Evolutionary conservation across 2,888 invertebrate genomes (phyloP).

Genomic region (Xestia xanthographa): DNA sequence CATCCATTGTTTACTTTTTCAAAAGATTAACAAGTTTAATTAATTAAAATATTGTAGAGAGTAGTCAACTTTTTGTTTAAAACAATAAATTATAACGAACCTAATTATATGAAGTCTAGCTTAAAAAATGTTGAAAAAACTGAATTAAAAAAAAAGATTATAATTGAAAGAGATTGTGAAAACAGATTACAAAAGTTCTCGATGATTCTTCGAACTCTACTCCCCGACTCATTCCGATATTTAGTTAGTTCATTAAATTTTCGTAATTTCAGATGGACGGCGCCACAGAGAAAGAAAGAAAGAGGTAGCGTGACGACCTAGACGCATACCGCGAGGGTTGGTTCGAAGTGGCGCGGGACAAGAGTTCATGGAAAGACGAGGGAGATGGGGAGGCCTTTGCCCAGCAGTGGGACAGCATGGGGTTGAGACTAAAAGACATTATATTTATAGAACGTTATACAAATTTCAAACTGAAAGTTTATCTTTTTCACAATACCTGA

Average conservation of each 20-base stretch:
- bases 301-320: too few species aligned
- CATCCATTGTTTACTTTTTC: neutral
- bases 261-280: neutral
- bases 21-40: neutral
- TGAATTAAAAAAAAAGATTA: neutral
- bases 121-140: neutral
- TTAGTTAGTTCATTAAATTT: neutral
- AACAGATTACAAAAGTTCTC: neutral
- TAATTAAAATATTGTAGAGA: neutral
- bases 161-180: neutral
- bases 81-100: conserved; percentile 1
- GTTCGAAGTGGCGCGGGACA: too few species aligned
- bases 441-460: too few species aligned
- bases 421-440: too few species aligned
- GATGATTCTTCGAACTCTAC: neutral
- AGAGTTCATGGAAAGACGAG: too few species aligned
- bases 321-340: too few species aligned
- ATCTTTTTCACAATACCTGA: neutral
- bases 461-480: neutral
- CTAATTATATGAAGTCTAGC: neutral
- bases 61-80: neutral
- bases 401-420: too few species aligned
- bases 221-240: neutral
- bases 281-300: too few species aligned
- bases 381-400: too few species aligned